phyloP scores from a whole-genome alignment of 2,888 invertebrate genomes.

The Sthenelais limicola region DNA sequence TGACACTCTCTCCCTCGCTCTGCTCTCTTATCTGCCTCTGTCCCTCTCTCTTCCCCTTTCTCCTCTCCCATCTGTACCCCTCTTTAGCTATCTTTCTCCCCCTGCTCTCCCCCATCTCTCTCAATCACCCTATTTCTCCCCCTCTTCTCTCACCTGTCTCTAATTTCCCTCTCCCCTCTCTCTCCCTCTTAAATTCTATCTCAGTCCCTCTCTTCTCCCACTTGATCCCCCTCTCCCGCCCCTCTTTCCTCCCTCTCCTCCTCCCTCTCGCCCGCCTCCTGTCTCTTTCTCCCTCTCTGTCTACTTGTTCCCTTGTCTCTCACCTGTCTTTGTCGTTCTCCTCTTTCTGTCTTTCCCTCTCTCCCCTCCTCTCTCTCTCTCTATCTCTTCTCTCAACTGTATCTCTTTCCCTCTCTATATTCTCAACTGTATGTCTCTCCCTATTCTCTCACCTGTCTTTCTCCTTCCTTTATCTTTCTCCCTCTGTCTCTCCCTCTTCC shows the following conservation, averaged over 20 bases:
- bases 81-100: background rate
- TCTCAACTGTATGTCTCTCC: background rate
- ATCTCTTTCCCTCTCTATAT: background rate
- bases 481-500: background rate
- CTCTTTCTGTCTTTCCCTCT: background rate
- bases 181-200: background rate
- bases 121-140: background rate
- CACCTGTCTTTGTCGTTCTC: background rate
- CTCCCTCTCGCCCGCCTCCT: background rate
- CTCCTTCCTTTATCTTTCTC: no score
- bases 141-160: background rate
- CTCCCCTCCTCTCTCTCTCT: background rate
- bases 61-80: background rate
- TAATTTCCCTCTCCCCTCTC: background rate
- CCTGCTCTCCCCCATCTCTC: background rate
- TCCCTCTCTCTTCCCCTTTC: background rate
- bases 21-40: background rate
- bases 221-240: background rate
- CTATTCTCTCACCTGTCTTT: background rate
- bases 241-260: background rate
- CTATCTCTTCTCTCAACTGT: background rate
- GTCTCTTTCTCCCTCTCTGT: background rate
- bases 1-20: background rate
- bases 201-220: background rate
- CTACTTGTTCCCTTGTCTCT: background rate